Evolutionary conservation across 2,888 invertebrate genomes (phyloP).

Genomic region (Panzeria rudis): DNA sequence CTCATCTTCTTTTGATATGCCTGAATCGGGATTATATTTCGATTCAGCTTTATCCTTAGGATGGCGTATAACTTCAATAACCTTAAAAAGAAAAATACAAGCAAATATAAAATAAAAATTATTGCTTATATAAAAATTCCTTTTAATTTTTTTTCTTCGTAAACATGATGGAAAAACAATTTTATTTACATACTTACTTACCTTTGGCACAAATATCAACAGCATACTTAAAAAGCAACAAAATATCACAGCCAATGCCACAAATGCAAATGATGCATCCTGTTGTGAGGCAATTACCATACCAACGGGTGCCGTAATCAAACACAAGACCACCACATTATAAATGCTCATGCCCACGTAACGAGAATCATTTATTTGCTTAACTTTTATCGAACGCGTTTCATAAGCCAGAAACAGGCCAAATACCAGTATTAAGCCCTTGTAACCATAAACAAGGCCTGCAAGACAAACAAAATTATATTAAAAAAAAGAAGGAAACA

Average conservation of each 20-base stretch:
- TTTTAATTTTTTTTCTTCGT: too few species aligned
- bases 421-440: conserved; percentile 97
- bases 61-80: conserved; percentile 95
- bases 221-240: conserved; percentile 99
- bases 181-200: conserved; percentile 83
- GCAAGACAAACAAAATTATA: conserved; percentile 75
- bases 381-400: conserved; percentile 97
- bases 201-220: conserved; percentile 99
- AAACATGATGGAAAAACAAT: neutral
- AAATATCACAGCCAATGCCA: conserved; percentile 97
- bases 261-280: conserved; percentile 98
- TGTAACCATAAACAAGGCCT: conserved; percentile 98
- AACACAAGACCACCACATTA: conserved; percentile 98
- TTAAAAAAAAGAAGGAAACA: neutral
- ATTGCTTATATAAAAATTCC: neutral
- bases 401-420: conserved; percentile 99
- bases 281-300: conserved; percentile 98
- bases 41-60: conserved; percentile 94
- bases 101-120: conserved; percentile 76
- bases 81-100: conserved; percentile 83
- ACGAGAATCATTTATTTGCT: conserved; percentile 98
- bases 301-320: conserved; percentile 98
- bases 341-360: conserved; percentile 99
- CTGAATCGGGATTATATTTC: conserved; percentile 93
- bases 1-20: conserved; percentile 95